Evolutionary conservation across 2,797 vertebrate species (phyloP), one percentile per base, ranked within the genome.

Genomic region (Thalassophryne amazonica): DNA sequence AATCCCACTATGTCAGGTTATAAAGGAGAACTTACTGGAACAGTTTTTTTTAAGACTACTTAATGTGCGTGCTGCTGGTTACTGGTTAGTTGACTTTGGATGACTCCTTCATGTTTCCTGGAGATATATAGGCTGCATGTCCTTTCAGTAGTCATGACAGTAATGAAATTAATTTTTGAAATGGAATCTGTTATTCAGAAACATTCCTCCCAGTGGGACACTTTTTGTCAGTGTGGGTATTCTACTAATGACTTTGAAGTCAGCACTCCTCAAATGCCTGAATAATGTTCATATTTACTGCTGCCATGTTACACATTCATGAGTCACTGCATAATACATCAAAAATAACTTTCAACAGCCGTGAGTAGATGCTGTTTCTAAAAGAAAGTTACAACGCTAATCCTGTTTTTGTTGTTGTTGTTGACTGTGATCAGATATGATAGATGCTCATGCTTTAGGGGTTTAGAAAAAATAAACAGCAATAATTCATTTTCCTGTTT

Each of bases 1-100:
- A 17, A 56, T 13, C 21, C 55, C 72, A 64, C 73, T 69, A 8
- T 3, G 13, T 31, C 1, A 13, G 2, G 3, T 2, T 2, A 6
- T 6, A 20, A 34, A 7, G 6, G 0, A 18, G 3, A 17, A 5
- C 15, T 22, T 10, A 2, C 9, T 33, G 31, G 6, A 31, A 35
- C 15, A 9, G 1, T 19, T 13, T 4, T 32, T 13, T n/a, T n/a
- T n/a, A n/a, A n/a, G n/a, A n/a, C n/a, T n/a, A n/a, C n/a, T n/a
- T n/a, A n/a, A n/a, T n/a, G n/a, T n/a, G n/a, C n/a, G n/a, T n/a
- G n/a, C n/a, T n/a, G n/a, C n/a, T n/a, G n/a, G n/a, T n/a, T n/a
- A n/a, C n/a, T n/a, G n/a, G n/a, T n/a, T n/a, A n/a, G n/a, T n/a
- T n/a, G n/a, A n/a, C n/a, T n/a, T n/a, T n/a, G n/a, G n/a, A n/a